Percentiles rank a stretch among this genome's conserved stretches.
Conservation (phyloP, 2,797 vertebrate species). For the Sebastes flavidus region DNA sequence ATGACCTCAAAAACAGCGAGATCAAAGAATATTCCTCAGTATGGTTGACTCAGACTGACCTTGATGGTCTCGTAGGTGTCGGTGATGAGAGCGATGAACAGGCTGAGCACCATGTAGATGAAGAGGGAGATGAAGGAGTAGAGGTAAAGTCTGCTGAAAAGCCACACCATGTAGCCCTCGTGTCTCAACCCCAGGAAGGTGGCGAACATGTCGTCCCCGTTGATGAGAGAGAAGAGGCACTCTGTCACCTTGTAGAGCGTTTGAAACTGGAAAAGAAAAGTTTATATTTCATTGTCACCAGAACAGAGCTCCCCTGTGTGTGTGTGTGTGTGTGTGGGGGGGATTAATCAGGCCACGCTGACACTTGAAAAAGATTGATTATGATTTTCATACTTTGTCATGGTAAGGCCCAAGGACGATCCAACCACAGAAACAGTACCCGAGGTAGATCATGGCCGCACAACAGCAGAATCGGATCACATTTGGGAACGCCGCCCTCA, state of each 20-base stretch:
- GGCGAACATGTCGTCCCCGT: constrained; percentile 94
- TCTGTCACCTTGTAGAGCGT: constrained; percentile 90
- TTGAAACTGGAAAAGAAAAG: constrained; percentile 83
- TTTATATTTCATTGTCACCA: not conserved
- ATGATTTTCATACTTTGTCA: constrained; percentile 85
- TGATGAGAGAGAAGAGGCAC: constrained; percentile 95
- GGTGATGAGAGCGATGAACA: constrained; percentile 96
- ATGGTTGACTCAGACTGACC: constrained; percentile 76
- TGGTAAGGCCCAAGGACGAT: constrained; percentile 97
- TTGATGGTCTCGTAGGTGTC: constrained; percentile 97
- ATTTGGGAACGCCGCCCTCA: constrained; percentile 90
- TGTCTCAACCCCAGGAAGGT: constrained; percentile 92
- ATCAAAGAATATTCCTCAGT: not conserved
- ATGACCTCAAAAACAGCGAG: not conserved
- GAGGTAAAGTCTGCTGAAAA: constrained; percentile 94
- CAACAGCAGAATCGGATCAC: constrained; percentile 94
- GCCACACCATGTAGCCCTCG: constrained; percentile 92
- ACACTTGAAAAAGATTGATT: not conserved
- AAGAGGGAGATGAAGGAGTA: constrained; percentile 97
- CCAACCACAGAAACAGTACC: constrained; percentile 98
- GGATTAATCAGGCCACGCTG: not conserved
- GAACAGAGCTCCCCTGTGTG: not conserved
- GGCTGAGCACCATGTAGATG: constrained; percentile 97
- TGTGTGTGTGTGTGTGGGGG: not conserved
- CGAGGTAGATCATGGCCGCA: constrained; percentile 94